Conservation (phyloP, 2,113 vertebrate species). For the Corythornis madagascariensis region DNA sequence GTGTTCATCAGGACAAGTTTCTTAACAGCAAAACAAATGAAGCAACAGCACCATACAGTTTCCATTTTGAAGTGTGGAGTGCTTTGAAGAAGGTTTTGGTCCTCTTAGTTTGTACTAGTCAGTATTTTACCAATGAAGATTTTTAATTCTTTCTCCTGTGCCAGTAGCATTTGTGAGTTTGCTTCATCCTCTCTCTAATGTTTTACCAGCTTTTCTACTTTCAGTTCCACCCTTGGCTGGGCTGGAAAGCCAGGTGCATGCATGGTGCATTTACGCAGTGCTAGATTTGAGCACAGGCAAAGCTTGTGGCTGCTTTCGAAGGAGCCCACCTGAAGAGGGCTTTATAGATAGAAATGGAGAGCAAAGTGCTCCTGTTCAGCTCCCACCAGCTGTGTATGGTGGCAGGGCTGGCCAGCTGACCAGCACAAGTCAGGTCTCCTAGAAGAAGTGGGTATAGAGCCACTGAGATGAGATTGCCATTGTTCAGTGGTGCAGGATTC, state of each 20-base stretch:
- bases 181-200: not conserved
- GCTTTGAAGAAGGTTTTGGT: not conserved
- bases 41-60: not conserved
- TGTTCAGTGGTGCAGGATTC: not conserved
- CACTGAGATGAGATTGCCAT: not conserved
- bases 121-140: rapidly evolving
- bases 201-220: not conserved
- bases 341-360: not conserved
- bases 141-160: not conserved
- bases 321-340: not conserved
- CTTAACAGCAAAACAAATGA: not conserved
- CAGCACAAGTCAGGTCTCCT: not conserved
- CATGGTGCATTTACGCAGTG: rapidly evolving
- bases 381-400: not conserved
- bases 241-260: not conserved
- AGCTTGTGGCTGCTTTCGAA: not conserved
- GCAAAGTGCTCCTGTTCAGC: not conserved
- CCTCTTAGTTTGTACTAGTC: not conserved
- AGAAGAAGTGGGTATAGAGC: not conserved
- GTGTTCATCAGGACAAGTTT: not conserved
- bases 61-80: not conserved
- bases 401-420: not conserved
- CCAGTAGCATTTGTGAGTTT: not conserved
- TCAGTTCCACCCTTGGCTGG: not conserved
- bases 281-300: not conserved